Evolutionary conservation across 2,888 invertebrate genomes (phyloP).

Genomic region (Drosophila robusta): DNA sequence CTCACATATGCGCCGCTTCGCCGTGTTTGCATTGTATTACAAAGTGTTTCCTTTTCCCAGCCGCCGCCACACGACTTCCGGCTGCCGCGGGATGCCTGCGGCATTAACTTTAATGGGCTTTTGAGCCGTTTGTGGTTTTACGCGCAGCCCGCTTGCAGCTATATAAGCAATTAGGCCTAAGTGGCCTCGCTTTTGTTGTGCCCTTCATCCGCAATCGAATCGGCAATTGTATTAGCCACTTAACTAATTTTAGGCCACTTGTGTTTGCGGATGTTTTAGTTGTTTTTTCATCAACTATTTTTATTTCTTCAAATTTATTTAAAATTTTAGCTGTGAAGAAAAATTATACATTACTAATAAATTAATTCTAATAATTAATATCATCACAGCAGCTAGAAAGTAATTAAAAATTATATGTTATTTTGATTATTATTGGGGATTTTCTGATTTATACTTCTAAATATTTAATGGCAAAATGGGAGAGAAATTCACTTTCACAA

Average conservation of each 20-base stretch:
- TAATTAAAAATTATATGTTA: no score
- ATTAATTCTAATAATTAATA: no score
- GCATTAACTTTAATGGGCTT: conserved; percentile 48
- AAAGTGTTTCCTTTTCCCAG: conserved; percentile 46
- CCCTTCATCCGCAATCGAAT: conserved; percentile 9
- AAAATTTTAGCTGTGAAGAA: no score
- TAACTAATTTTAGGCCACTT: conserved; percentile 52
- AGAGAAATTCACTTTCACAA: no score
- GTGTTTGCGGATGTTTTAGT: not conserved
- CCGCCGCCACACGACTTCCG: conserved; percentile 15
- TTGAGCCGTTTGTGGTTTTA: conserved; percentile 61
- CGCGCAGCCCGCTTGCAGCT: conserved; percentile 9
- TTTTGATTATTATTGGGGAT: no score
- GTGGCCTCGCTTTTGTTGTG: conserved; percentile 47
- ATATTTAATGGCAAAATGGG: no score
- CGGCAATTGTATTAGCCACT: conserved; percentile 53
- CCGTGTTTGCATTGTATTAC: conserved; percentile 46
- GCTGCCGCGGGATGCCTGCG: conserved; percentile 18
- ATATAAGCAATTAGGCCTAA: conserved; percentile 61
- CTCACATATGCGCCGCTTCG: conserved; percentile 1
- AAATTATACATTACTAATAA: no score
- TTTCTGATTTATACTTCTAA: no score
- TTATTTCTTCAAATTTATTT: no score
- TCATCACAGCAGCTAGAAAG: no score
- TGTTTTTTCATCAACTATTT: no score